Conservation (phyloP, 2,888 invertebrate species). For the Drosophila flavopinicola region DNA sequence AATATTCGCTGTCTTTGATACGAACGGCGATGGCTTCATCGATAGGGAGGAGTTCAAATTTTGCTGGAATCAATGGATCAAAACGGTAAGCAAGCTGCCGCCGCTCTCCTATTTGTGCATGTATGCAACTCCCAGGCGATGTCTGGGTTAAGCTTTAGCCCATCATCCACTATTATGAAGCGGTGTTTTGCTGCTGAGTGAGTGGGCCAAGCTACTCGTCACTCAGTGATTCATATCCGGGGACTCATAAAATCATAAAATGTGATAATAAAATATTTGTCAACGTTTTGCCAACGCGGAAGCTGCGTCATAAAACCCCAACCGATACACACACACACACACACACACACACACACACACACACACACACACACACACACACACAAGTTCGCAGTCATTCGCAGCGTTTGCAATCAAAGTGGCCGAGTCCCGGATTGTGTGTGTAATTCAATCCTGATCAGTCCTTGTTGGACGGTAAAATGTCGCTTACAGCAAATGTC, state of each 20-base stretch:
- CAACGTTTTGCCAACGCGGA: constrained; percentile 70
- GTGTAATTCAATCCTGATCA: constrained; percentile 82
- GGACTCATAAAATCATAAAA: constrained; percentile 80
- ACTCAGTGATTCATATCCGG: constrained; percentile 81
- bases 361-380: not conserved
- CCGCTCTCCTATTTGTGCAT: constrained; percentile 1
- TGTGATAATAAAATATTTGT: constrained; percentile 80
- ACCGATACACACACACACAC: constrained; percentile 1
- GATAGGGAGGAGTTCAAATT: constrained; percentile 93
- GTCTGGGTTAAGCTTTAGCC: constrained; percentile 41
- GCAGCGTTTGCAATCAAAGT: constrained; percentile 74
- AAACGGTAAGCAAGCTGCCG: constrained; percentile 86
- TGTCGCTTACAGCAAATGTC: constrained; percentile 80
- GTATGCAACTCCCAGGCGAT: constrained; percentile 13
- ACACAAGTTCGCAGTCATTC: constrained; percentile 48
- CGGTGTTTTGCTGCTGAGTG: constrained; percentile 15
- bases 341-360: constrained; percentile 1
- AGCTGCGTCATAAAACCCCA: constrained; percentile 42
- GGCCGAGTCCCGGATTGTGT: constrained; percentile 78
- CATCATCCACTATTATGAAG: constrained; percentile 54
- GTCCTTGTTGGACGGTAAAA: constrained; percentile 73
- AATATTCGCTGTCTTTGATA: constrained; percentile 93
- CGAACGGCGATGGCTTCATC: constrained; percentile 90
- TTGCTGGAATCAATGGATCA: constrained; percentile 96
- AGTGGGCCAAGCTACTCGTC: constrained; percentile 43